Conservation (phyloP, 2,113 vertebrate genomes). For the rabbit (Oryctolagus cuniculus) region DNA sequence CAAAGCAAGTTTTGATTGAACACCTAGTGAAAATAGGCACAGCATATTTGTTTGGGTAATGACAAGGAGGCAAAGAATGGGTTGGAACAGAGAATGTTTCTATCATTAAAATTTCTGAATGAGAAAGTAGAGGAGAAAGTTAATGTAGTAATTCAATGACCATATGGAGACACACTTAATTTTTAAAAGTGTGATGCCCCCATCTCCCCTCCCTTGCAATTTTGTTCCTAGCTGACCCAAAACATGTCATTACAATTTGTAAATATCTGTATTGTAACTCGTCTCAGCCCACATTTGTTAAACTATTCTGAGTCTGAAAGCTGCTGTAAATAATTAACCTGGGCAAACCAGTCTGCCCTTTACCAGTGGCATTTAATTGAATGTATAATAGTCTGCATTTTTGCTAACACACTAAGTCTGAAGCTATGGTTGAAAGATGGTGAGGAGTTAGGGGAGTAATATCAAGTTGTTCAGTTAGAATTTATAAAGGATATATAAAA, state of each 20-base stretch:
- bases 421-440: not conserved
- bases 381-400: not conserved
- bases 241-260: not conserved
- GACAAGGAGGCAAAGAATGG: not conserved
- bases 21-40: not conserved
- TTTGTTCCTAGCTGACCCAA: not conserved
- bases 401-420: not conserved
- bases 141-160: not conserved
- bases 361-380: conserved; percentile 39
- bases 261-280: not conserved
- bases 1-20: not conserved
- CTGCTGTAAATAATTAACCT: conserved; percentile 54
- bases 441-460: not conserved
- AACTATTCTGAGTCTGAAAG: conserved; percentile 22
- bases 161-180: not conserved
- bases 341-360: conserved; percentile 29
- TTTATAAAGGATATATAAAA: not conserved
- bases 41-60: not conserved
- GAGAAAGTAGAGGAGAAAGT: not conserved
- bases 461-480: conserved; percentile 1
- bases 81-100: not conserved
- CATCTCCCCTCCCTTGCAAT: not conserved
- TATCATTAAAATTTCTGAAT: not conserved
- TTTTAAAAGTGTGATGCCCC: not conserved
- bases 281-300: conserved; percentile 1